Evolutionary conservation across 2,888 invertebrate species (phyloP).

Genomic region (Colletes collaris): DNA sequence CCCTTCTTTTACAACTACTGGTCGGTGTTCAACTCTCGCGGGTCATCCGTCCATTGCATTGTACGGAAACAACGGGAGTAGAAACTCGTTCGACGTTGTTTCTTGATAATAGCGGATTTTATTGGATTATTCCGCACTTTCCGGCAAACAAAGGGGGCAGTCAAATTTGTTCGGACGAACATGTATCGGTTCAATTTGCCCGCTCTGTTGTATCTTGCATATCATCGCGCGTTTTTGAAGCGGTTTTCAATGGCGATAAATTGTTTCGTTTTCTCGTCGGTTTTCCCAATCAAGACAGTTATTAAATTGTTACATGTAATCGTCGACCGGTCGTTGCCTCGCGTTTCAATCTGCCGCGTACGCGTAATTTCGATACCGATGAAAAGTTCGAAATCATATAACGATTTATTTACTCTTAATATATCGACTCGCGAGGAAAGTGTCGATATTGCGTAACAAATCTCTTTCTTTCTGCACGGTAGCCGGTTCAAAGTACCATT

Average conservation of each 20-base stretch:
- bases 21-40: neutral
- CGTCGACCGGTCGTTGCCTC: neutral
- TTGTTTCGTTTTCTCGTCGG: conserved; percentile 13
- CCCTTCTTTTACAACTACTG: too few relatives aligned
- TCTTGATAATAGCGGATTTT: conserved; percentile 34
- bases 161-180: conserved; percentile 44
- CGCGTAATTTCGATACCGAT: neutral
- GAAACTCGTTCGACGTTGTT: conserved; percentile 24
- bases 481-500: too few relatives aligned
- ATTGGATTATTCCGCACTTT: conserved; percentile 44
- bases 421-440: too few relatives aligned
- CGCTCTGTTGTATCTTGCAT: conserved; percentile 32
- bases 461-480: too few relatives aligned
- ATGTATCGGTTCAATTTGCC: conserved; percentile 30
- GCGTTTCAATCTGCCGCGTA: neutral
- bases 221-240: conserved; percentile 30
- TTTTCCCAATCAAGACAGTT: conserved; percentile 41
- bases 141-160: conserved; percentile 45
- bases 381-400: conserved; percentile 7
- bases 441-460: too few relatives aligned
- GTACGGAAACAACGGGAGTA: neutral
- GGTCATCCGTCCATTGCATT: neutral
- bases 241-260: conserved; percentile 50
- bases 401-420: neutral
- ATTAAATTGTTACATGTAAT: conserved; percentile 44